Evolutionary conservation across 92 coral and sea anemone species (phyloP).

Genomic region (Palythoa caribaeorum): DNA sequence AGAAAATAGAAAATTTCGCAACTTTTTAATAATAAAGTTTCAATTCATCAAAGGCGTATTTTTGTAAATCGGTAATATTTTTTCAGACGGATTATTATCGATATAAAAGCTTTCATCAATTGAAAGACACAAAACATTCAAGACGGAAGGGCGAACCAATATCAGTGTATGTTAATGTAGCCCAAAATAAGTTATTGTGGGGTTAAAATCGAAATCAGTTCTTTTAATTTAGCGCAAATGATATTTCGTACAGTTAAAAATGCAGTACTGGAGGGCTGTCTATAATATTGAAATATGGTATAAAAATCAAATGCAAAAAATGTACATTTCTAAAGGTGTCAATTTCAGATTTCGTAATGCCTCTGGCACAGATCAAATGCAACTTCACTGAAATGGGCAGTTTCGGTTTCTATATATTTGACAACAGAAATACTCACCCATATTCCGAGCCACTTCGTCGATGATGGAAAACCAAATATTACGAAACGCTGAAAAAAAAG

Average conservation of each 20-base stretch:
- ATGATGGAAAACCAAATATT: constrained; percentile 1
- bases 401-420: not conserved
- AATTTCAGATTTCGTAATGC: constrained; percentile 30
- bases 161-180: not conserved
- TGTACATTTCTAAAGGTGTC: constrained; percentile 11
- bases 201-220: not conserved
- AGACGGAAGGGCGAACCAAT: not conserved
- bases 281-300: not conserved
- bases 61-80: too few species aligned
- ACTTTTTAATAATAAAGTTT: too few species aligned
- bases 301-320: not conserved
- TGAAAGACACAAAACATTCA: not conserved
- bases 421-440: constrained; percentile 11
- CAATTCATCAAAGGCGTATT: too few species aligned
- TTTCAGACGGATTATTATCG: not conserved
- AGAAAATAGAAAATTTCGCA: too few species aligned
- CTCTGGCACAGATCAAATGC: not conserved
- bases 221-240: not conserved
- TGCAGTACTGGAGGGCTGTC: not conserved
- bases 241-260: not conserved
- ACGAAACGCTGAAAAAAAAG: constrained; percentile 20
- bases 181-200: not conserved
- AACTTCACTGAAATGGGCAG: too few species aligned
- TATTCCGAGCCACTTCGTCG: not conserved
- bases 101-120: not conserved